Base-by-base conservation (phyloP, 2,797 vertebrate genomes). In the Clarias platycephalus region DNA sequence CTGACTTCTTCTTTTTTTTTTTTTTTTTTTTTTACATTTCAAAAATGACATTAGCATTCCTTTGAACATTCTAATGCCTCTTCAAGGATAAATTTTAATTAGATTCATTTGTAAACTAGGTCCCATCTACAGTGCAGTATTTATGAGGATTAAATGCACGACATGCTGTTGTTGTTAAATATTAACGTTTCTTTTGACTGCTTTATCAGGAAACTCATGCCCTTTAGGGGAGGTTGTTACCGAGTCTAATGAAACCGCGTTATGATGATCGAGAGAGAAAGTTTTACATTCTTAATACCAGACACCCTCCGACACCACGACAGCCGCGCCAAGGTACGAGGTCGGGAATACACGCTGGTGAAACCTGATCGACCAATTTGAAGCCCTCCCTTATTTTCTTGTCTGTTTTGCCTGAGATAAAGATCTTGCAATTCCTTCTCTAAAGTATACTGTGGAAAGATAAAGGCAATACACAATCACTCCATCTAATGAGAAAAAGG, bases 21-120 rank as follows among this genome's bases (percentile, higher is more conserved):
- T 22, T 6, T 40, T 26, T 55, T 75, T 34, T 76, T 77, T 34
- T 7, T 40, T 28, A 44, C 16, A 20, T 13, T 15, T 84, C 85
- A 9, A 26, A 85, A 84, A 63, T 76, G 62, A 37, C 84, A 87
- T 88, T 88, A 88, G 64, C 82, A 80, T 82, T 88, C 81, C 81
- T 90, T 84, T 86, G 62, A 87, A 90, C 86, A 77, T 83, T 83
- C 63, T 44, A 87, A 85, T 78, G 75, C 78, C 77, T 86, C 86
- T 86, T 91, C 87, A 87, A 89, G 86, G 88, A 84, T 89, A 89
- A 88, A 89, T 89, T 86, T 88, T 90, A 90, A 90, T 91, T 90
- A 85, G 88, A 89, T 89, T 86, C 57, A 81, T 91, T 90, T 90
- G 85, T 87, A 86, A 89, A 83, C 80, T 85, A 85, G 62, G 84